phyloP scores from a whole-genome alignment of 2,797 vertebrate genomes.

The Lutjanus campechanus region DNA sequence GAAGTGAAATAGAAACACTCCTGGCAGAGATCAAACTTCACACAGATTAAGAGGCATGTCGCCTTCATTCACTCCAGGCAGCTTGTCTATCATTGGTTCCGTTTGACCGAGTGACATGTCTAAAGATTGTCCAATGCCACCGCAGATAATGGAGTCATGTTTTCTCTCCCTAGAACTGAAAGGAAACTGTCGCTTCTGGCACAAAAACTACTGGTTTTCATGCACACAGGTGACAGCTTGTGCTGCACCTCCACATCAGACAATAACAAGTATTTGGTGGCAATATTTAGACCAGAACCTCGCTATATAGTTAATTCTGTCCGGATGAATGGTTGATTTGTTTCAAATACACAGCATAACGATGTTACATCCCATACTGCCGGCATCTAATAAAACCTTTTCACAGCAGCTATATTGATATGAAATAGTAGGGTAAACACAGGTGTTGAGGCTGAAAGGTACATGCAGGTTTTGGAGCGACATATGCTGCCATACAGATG shows the following conservation, averaged over 20 bases:
- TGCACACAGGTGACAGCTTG: conserved; percentile 44
- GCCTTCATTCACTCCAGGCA: conserved; percentile 52
- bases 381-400: background rate
- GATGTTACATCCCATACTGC: background rate
- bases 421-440: no score
- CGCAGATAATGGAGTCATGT: conserved; percentile 59
- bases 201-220: conserved; percentile 49
- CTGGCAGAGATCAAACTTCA: conserved; percentile 66
- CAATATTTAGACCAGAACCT: conserved; percentile 12
- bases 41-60: conserved; percentile 64
- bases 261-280: conserved; percentile 25
- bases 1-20: conserved; percentile 54
- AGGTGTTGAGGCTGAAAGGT: no score
- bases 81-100: conserved; percentile 71
- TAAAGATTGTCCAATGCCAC: conserved; percentile 68
- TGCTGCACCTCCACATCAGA: conserved; percentile 34
- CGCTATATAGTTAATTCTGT: conserved; percentile 20
- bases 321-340: conserved; percentile 1
- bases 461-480: no score
- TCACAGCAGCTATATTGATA: no score
- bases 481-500: no score
- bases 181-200: conserved; percentile 42
- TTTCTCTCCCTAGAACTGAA: conserved; percentile 44
- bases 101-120: conserved; percentile 66
- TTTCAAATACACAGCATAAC: conserved; percentile 26